A percentile compares a stretch with the other conserved stretches of the same genome.
These are phyloP conservation scores for Melanaphis sacchari DNA, from an alignment of 1,140 invertebrate species.

Conservation along the genomic window DNA sequence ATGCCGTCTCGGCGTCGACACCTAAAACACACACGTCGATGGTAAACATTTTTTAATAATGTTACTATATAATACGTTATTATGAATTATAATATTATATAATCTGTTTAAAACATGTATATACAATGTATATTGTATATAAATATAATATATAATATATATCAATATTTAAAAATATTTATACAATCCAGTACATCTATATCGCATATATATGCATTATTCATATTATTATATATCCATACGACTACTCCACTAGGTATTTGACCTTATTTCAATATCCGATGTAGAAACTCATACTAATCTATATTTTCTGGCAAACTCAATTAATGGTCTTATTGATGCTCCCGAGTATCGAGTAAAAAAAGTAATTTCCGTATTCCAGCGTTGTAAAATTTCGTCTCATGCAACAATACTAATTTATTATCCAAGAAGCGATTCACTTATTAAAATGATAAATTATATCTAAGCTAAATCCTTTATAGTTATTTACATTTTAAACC, in stretches of 20 bases:
- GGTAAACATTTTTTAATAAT: background rate
- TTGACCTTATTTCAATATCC: background rate
- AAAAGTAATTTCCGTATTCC: no score
- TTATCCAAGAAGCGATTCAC: background rate
- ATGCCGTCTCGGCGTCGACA: constrained; percentile 73
- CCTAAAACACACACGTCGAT: constrained; percentile 13
- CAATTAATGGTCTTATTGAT: no score
- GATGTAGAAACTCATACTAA: background rate
- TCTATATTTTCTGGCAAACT: no score
- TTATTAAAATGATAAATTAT: no score
- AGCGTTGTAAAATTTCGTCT: background rate
- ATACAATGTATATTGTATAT: no score
- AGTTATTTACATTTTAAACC: no score
- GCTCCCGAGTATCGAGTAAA: no score
- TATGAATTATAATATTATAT: background rate
- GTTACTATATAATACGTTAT: background rate
- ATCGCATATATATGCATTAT: background rate
- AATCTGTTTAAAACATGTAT: background rate
- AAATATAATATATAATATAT: no score
- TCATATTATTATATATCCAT: background rate
- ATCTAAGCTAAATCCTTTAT: no score
- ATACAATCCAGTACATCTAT: background rate
- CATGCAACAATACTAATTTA: background rate
- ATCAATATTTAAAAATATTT: no score
- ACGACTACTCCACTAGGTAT: no score